Evolutionary conservation across 2,113 vertebrate genomes (phyloP), one percentile per base, ranked within the genome.

Genomic region (Ursus arctos): DNA sequence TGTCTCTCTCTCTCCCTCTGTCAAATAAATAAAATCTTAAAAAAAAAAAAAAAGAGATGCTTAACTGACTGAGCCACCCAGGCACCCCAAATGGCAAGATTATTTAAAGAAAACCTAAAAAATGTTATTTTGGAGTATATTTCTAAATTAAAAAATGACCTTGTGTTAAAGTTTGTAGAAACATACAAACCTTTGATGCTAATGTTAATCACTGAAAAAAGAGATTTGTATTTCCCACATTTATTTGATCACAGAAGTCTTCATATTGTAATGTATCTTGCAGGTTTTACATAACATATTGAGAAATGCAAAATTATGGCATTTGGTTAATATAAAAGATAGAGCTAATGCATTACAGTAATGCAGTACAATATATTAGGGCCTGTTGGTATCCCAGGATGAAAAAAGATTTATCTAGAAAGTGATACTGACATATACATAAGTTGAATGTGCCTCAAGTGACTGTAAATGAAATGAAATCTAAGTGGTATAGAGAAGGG

Each of bases 361-460:
- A 36, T 21, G 2, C 24, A 69, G 2, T 47, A 92, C 4, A 81
- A 36, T 65, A 43, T 76, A 6, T 65, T 82, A 33, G 22, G 4
- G 22, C 13, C 47, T 93, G 0, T 74, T 24, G 63, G 12, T 63
- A 88, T 72, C 63, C 63, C 28, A 92, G 4, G n/a, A 83, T 96
- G 49, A 77, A 91, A 91, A 85, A 95, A 49, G 22, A 67, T 77
- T 95, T 57, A 49, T 85, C 40, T 85, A 69, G 36, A 57, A 84
- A 85, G 40, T 76, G 24, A 67, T 84, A 77, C 31, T 59, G 36
- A 59, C 36, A 22, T 33, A 18, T 69, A 22, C 0, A 6, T 65
- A 40, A 61, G 31, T 93, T 88, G 88, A 92, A 16, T 88, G 18
- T 91, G 59, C 67, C 57, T 65, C 5, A 88, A 63, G 53, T 80